These are phyloP conservation scores for Sturnira hondurensis DNA, from an alignment of 2,113 vertebrate species.

Conservation along the genomic window DNA sequence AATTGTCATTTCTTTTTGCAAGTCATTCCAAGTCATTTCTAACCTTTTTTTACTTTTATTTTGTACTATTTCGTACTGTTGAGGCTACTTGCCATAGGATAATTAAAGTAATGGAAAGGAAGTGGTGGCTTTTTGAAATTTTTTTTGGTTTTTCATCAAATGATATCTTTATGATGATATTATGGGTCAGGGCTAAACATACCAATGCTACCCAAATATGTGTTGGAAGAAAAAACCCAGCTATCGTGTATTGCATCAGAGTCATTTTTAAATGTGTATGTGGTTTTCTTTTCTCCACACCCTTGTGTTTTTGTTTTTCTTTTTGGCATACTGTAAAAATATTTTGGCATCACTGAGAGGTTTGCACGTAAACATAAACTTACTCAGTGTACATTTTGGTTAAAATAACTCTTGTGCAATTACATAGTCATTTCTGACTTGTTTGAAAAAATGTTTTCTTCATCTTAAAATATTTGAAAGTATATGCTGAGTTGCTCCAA, in stretches of 20 bases:
- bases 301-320: constrained; percentile 35
- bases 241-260: constrained; percentile 1
- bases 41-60: constrained; percentile 16
- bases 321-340: constrained; percentile 8
- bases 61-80: constrained; percentile 28
- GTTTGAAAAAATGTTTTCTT: not conserved
- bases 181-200: constrained; percentile 13
- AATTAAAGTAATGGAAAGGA: constrained; percentile 51
- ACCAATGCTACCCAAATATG: not conserved
- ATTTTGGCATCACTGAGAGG: constrained; percentile 45
- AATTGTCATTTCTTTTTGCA: not conserved
- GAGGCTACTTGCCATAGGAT: not conserved
- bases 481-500: not conserved
- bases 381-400: constrained; percentile 7
- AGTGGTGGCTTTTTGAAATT: constrained; percentile 21
- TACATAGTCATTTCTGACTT: not conserved
- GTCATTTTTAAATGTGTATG: constrained; percentile 40
- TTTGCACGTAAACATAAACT: constrained; percentile 50
- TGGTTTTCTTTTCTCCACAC: constrained; percentile 39
- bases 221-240: constrained; percentile 23
- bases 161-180: constrained; percentile 41
- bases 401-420: constrained; percentile 21
- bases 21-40: not conserved
- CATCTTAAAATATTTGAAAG: constrained; percentile 7
- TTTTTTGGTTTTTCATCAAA: constrained; percentile 16